These are phyloP conservation scores for Anhinga rufa DNA, from an alignment of 2,113 vertebrate species.

Conservation along the genomic window DNA sequence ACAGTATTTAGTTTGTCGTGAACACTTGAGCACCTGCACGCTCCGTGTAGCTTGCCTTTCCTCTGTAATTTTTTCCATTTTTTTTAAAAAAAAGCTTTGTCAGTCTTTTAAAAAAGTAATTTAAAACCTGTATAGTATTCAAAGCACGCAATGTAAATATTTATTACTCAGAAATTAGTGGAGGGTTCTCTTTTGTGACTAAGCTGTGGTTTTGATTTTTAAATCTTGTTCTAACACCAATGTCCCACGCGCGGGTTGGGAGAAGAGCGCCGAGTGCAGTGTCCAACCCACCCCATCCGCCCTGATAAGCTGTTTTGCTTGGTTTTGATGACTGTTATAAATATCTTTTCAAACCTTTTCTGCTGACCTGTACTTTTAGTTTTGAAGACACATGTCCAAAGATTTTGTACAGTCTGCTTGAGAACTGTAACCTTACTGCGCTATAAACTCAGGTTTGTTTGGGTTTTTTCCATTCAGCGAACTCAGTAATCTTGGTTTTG, in stretches of 20 bases:
- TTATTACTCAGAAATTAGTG: slow-evolving; percentile 68
- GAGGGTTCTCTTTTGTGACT: slow-evolving; percentile 52
- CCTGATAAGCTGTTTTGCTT: not conserved
- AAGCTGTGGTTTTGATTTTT: slow-evolving; percentile 14
- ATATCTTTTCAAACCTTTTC: not conserved
- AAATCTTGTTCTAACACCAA: slow-evolving; percentile 59
- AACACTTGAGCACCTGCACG: not conserved
- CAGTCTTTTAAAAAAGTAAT: slow-evolving; percentile 52
- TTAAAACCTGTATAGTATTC: slow-evolving; percentile 80
- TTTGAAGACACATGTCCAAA: not conserved
- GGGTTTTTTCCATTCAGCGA: not conserved
- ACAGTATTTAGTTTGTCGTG: not conserved
- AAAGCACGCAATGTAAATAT: slow-evolving; percentile 76
- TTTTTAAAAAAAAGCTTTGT: slow-evolving; percentile 18
- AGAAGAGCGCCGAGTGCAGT: slow-evolving; percentile 61
- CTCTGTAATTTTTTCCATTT: not conserved
- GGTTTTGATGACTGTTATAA: not conserved
- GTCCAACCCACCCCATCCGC: slow-evolving; percentile 53
- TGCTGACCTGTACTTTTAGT: not conserved
- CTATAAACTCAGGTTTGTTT: not conserved
- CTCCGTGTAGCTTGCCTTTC: slow-evolving; percentile 6
- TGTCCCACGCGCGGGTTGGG: slow-evolving; percentile 20
- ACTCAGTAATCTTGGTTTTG: not conserved
- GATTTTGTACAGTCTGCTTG: not conserved
- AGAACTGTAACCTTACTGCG: not conserved